Evolutionary conservation across 2,888 invertebrate species (phyloP).

Genomic region (Thymelicus lineola): DNA sequence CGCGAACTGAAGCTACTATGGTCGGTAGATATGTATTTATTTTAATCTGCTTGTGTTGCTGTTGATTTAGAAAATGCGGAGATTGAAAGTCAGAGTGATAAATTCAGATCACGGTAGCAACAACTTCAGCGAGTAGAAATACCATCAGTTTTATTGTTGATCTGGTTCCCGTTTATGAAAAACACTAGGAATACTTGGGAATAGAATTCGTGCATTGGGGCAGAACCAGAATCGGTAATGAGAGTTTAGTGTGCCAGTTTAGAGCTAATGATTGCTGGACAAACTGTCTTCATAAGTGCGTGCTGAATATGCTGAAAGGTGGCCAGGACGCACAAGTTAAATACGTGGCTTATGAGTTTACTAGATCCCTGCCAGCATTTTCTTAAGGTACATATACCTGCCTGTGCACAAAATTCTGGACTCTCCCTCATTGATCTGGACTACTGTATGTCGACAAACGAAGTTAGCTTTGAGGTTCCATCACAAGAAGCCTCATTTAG

Average conservation of each 20-base stretch:
- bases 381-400: constrained; percentile 60
- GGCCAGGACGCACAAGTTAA: constrained; percentile 63
- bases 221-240: constrained; percentile 58
- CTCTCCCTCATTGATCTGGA: constrained; percentile 61
- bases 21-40: not conserved
- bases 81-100: constrained; percentile 62
- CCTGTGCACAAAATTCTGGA: constrained; percentile 62
- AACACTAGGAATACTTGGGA: constrained; percentile 64
- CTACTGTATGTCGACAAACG: constrained; percentile 60
- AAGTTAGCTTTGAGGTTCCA: constrained; percentile 58
- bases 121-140: constrained; percentile 68
- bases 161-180: constrained; percentile 57
- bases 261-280: constrained; percentile 69
- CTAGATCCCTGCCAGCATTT: constrained; percentile 55
- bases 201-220: constrained; percentile 78
- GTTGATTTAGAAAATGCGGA: not conserved
- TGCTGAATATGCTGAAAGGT: constrained; percentile 56
- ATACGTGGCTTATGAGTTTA: constrained; percentile 74
- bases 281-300: constrained; percentile 73
- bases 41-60: constrained; percentile 13
- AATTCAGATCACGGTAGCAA: constrained; percentile 64
- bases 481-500: constrained; percentile 60
- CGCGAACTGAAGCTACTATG: not conserved
- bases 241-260: constrained; percentile 62
- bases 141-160: constrained; percentile 64